phyloP scores from a whole-genome alignment of 2,113 vertebrate genomes.

The Paramisgurnus dabryanus region DNA sequence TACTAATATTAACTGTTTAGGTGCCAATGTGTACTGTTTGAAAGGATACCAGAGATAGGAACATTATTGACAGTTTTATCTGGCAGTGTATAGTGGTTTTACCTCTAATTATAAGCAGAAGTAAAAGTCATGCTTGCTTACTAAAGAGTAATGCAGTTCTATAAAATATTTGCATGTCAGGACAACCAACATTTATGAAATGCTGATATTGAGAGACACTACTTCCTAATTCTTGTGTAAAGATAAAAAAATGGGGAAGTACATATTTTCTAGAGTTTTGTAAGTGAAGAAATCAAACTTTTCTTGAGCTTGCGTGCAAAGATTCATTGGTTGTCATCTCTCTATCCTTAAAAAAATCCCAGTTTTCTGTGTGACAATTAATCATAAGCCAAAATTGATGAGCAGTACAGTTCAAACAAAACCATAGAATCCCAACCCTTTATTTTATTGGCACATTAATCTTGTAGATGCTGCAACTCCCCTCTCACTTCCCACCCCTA shows the following conservation, averaged over 20 bases:
- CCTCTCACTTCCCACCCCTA: background rate
- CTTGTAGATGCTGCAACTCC: background rate
- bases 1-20: too few relatives aligned
- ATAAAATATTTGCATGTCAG: background rate
- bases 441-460: constrained; percentile 1
- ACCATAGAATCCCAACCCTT: background rate
- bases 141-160: background rate
- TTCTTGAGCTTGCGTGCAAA: background rate
- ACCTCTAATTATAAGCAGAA: background rate
- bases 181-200: background rate
- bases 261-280: background rate
- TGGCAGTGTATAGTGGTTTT: too few relatives aligned
- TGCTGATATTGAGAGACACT: background rate
- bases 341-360: background rate
- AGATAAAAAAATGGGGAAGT: background rate
- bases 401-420: background rate
- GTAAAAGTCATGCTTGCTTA: background rate
- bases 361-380: constrained; percentile 7
- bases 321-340: background rate
- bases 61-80: too few relatives aligned
- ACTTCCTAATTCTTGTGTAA: background rate
- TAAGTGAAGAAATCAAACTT: background rate
- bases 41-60: too few relatives aligned
- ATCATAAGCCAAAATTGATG: background rate
- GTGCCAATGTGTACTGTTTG: too few relatives aligned